Conservation (phyloP, 2,888 invertebrate species). For the Sepiola atlantica region DNA sequence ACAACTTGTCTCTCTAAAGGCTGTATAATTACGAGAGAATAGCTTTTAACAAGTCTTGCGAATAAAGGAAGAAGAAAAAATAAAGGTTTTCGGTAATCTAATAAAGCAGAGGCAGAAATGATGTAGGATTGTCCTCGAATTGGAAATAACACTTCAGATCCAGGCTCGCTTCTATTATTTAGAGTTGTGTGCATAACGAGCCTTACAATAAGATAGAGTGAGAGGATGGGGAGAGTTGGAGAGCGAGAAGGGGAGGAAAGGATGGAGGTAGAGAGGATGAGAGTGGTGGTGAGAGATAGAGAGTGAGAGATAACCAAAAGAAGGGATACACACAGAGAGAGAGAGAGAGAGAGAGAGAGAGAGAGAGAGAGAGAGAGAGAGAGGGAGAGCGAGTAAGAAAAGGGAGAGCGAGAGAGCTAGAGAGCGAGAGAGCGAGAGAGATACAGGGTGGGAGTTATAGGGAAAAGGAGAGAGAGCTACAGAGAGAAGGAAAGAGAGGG, state of each 20-base stretch:
- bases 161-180: constrained; percentile 4
- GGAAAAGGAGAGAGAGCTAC: not conserved
- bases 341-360: too few relatives aligned
- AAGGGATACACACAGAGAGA: too few relatives aligned
- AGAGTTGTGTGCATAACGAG: not conserved
- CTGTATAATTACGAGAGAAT: not conserved
- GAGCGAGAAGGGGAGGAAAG: too few relatives aligned
- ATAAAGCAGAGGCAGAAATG: not conserved
- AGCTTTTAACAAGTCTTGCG: not conserved
- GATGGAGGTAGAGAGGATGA: too few relatives aligned
- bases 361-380: not conserved
- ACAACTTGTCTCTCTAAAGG: not conserved
- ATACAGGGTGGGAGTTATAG: not conserved
- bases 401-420: not conserved
- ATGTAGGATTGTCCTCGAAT: not conserved
- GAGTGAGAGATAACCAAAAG: too few relatives aligned
- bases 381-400: not conserved
- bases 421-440: not conserved
- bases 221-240: too few relatives aligned
- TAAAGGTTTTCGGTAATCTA: not conserved
- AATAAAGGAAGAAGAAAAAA: too few relatives aligned
- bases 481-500: too few relatives aligned
- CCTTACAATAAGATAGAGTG: too few relatives aligned
- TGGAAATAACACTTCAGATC: not conserved
- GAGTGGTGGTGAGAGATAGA: too few relatives aligned